Evolutionary conservation across 2,113 vertebrate genomes (phyloP), one percentile per base, ranked within the genome.

Genomic region (Bos javanicus): DNA sequence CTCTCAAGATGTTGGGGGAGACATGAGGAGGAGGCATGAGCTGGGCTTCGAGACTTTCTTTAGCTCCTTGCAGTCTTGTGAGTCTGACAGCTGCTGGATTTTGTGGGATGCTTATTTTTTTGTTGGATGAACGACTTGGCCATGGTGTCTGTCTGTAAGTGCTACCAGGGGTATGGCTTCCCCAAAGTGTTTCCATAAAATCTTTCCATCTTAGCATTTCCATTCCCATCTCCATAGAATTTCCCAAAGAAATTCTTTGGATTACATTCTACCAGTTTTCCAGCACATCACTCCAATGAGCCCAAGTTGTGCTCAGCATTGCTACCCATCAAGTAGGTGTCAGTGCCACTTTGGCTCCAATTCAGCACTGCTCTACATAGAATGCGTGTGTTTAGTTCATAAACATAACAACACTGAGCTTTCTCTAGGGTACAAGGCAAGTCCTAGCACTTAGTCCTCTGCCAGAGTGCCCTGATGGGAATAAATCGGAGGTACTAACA

Each of bases 401-500:
- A 97, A 94, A 85, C 86, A 94, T 23, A 36, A 91, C 76, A 67
- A 57, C 9, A 26, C 30, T 14, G 36, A 78, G 89, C 78, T 97
- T 98, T 98, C 85, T 84, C 90, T 95, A 81, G 57, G 54, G 33
- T 43, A 30, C 67, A 94, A 97, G 62, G 90, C 71, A 94, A 97
- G 87, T 92, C 87, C 50, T 59, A 91, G 6, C 14, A 36, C 90
- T 88, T 76, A 7, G 36, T 76, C 21, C 83, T 57, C 52, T 78
- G 71, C 36, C 36, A 59, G 64, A 46, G 43, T 19, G 71, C n/a
- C 39, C 46, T 50, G 90, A 97, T 74, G 88, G 80, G 91, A 95
- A 97, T 94, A 97, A 95, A 96, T 95, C 28, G 25, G 80, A 96
- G 95, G 96, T 57, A 91, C 94, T 96, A 90, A 93, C 92, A 60